Evolutionary conservation across 2,113 vertebrate species (phyloP).

Genomic region (Geococcyx californianus): DNA sequence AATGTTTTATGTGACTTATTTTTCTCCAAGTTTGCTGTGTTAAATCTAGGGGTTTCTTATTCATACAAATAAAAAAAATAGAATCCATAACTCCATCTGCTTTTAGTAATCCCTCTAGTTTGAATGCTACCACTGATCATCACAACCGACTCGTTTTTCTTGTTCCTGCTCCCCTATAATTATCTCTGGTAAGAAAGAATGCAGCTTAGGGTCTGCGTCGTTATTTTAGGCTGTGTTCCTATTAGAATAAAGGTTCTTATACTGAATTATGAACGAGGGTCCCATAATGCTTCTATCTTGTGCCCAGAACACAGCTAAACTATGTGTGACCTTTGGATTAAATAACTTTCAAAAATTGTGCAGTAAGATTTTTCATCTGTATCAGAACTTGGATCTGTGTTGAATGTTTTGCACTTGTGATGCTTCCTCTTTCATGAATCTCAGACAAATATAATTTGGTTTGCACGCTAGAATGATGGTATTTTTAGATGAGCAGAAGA

Average conservation of each 20-base stretch:
- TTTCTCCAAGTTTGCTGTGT: neutral
- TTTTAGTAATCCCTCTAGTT: neutral
- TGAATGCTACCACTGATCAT: neutral
- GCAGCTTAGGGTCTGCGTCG: neutral
- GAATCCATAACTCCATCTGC: neutral
- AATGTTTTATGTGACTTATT: neutral
- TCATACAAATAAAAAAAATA: neutral
- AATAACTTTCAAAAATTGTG: neutral
- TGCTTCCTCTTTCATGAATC: constrained; percentile 48
- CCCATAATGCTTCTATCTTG: neutral
- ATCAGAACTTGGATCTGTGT: constrained; percentile 37
- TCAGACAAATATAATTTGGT: constrained; percentile 52
- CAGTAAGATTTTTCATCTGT: constrained; percentile 21
- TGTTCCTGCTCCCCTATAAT: neutral
- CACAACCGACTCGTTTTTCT: neutral
- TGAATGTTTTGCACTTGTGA: constrained; percentile 20
- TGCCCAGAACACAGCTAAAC: neutral
- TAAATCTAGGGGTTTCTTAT: neutral
- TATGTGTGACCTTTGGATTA: constrained; percentile 12
- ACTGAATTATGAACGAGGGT: neutral
- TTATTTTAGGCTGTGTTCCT: neutral
- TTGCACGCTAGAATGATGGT: constrained; percentile 34
- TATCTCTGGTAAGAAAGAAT: neutral
- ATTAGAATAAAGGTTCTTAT: constrained; percentile 1
- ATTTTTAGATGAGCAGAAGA: constrained; percentile 60